Conservation (phyloP, 2,113 vertebrate species). For the Todiramphus saurophagus region DNA sequence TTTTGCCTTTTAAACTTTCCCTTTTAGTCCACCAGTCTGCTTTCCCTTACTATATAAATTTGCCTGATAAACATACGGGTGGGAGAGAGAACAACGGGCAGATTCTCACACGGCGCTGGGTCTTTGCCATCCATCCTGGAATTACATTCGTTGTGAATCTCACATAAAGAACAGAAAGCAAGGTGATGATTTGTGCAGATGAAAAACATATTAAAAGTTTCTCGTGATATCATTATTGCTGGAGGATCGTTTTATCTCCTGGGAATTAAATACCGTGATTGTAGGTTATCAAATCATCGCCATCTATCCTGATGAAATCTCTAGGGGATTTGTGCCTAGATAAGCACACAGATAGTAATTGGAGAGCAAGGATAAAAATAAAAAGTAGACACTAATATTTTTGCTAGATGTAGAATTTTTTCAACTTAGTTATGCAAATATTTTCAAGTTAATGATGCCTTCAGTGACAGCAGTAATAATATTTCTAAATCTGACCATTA, state of each 20-base stretch:
- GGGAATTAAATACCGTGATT: neutral
- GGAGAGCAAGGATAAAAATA: neutral
- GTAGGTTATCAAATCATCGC: neutral
- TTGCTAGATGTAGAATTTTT: neutral
- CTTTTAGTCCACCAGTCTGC: neutral
- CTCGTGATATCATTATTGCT: neutral
- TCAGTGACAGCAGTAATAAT: neutral
- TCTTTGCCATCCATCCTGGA: neutral
- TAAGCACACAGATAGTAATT: neutral
- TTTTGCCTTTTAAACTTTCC: neutral
- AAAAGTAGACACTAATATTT: neutral
- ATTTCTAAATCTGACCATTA: neutral
- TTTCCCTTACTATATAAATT: neutral
- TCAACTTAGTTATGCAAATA: neutral
- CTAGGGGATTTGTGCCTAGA: neutral
- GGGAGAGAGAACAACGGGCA: neutral
- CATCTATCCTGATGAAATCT: neutral
- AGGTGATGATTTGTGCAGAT: neutral
- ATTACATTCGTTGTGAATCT: neutral
- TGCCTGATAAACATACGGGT: neutral
- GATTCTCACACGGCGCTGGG: neutral
- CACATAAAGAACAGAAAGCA: neutral
- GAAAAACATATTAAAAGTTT: neutral
- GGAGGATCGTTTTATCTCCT: neutral
- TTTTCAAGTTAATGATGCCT: neutral